Evolutionary conservation across 1,140 invertebrate genomes (phyloP), one percentile per base, ranked within the genome.

Genomic region (Drosophila serrata): DNA sequence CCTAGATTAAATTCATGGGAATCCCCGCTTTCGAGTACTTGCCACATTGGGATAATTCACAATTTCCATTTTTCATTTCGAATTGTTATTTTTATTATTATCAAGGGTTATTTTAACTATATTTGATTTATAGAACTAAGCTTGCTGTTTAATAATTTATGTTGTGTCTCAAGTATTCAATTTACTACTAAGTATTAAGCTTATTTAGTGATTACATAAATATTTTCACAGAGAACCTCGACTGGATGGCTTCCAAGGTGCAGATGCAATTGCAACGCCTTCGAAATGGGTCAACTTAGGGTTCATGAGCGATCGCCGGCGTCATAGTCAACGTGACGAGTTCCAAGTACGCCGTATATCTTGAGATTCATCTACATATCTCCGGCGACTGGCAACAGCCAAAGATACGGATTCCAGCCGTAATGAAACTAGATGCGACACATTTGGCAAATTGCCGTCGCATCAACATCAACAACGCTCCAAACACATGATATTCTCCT

Each of bases 401-500:
- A 48, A 72, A 58, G 62, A 69, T 45, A 49, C 40, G 12, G 65
- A 31, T 57, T 62, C 45, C 63, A 35, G 35, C 31, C 46, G 49
- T 69, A 69, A 78, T 85, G 64, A 48, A 80, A 82, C 78, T 76
- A 75, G 77, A 85, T 74, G 77, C 81, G 85, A 88, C 74, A 88
- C 81, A 88, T 88, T 88, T 88, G 84, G 77, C 85, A 88, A 88
- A 88, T 88, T 88, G 85, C 37, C 61, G 51, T 43, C 40, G 56
- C 75, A 53, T 64, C 69, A 68, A 56, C 60, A 67, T 69, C 65
- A 72, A 48, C 51, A 49, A 56, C 27, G 64, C 42, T 24, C 42
- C 40, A 40, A n/a, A n/a, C 43, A 70, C 69, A 72, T 73, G 69
- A 73, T 42, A 40, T 42, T 48, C 45, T 27, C 31, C 27, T 45